Evolutionary conservation across 2,113 vertebrate genomes (phyloP).

Genomic region (Bagarius yarrelli): DNA sequence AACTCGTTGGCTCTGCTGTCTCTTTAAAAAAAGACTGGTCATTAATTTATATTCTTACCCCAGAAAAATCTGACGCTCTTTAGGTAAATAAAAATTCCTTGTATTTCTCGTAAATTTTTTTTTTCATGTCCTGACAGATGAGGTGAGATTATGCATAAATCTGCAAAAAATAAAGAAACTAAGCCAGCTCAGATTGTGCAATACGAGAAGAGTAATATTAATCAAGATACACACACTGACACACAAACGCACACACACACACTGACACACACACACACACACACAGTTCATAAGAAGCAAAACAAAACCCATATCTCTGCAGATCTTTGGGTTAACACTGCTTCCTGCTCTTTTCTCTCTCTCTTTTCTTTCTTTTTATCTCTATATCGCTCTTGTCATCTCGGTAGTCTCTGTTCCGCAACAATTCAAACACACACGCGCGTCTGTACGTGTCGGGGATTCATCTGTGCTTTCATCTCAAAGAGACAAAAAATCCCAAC

Average conservation of each 20-base stretch:
- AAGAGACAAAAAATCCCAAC: conserved; percentile 44
- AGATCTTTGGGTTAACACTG: conserved; percentile 38
- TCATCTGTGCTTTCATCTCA: conserved; percentile 50
- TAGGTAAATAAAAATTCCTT: no score
- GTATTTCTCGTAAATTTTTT: no score
- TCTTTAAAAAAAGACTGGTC: no score
- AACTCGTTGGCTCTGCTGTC: no score
- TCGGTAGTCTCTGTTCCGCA: conserved; percentile 25
- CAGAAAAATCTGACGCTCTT: no score
- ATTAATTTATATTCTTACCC: no score
- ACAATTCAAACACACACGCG: conserved; percentile 18
- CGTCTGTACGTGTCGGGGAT: conserved; percentile 27
- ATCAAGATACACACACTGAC: conserved; percentile 7
- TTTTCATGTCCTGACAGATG: no score
- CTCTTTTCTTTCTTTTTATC: conserved; percentile 30
- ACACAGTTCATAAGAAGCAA: background rate
- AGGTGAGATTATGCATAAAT: background rate
- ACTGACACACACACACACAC: conserved; percentile 26
- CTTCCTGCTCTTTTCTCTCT: conserved; percentile 12
- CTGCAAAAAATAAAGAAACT: background rate
- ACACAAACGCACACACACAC: conserved; percentile 1
- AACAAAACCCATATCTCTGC: conserved; percentile 31
- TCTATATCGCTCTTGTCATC: conserved; percentile 27
- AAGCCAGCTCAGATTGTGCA: conserved; percentile 17
- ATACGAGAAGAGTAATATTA: conserved; percentile 18